Evolutionary conservation across 2,888 invertebrate species (phyloP).

Genomic region (Embidobia sp.): DNA sequence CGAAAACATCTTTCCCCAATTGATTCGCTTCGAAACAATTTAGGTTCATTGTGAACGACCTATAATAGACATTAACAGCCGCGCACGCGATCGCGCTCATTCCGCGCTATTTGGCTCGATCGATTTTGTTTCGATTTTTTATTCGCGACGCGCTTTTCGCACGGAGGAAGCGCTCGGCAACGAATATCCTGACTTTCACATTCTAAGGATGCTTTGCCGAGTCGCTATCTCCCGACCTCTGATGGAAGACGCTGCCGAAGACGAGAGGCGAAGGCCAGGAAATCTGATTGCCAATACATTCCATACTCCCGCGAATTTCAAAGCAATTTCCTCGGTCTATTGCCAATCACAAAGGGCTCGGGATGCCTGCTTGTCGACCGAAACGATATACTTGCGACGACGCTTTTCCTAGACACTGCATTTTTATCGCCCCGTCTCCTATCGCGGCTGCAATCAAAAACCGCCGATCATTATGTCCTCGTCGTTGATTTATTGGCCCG

Average conservation of each 20-base stretch:
- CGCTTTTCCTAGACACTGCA: slow-evolving; percentile 66
- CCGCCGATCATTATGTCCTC: slow-evolving; percentile 44
- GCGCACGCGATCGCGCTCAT: slow-evolving; percentile 26
- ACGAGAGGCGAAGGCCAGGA: slow-evolving; percentile 68
- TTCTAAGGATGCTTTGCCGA: slow-evolving; percentile 70
- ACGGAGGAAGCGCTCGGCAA: slow-evolving; percentile 28
- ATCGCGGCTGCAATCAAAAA: slow-evolving; percentile 44
- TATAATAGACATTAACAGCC: slow-evolving; percentile 49
- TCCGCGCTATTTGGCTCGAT: slow-evolving; percentile 40
- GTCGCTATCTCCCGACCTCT: slow-evolving; percentile 53
- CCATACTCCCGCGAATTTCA: slow-evolving; percentile 76
- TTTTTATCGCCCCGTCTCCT: slow-evolving; percentile 43
- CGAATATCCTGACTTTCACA: slow-evolving; percentile 64
- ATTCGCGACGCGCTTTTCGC: slow-evolving; percentile 24
- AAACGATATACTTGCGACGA: slow-evolving; percentile 72
- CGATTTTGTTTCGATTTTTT: slow-evolving; percentile 54
- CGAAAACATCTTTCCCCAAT: too few relatives aligned
- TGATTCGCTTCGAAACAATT: too few relatives aligned
- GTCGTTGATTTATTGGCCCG: slow-evolving; percentile 54
- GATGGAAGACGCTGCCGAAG: slow-evolving; percentile 53
- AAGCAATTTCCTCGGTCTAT: slow-evolving; percentile 78
- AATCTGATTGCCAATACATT: slow-evolving; percentile 80
- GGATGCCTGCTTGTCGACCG: slow-evolving; percentile 73
- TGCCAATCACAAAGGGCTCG: slow-evolving; percentile 76
- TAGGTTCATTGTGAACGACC: too few relatives aligned